A percentile compares a stretch with the other conserved stretches of the same genome.
These are phyloP conservation scores for Drosophila ercepeae DNA, from an alignment of 1,140 invertebrate genomes.

Conservation along the genomic window DNA sequence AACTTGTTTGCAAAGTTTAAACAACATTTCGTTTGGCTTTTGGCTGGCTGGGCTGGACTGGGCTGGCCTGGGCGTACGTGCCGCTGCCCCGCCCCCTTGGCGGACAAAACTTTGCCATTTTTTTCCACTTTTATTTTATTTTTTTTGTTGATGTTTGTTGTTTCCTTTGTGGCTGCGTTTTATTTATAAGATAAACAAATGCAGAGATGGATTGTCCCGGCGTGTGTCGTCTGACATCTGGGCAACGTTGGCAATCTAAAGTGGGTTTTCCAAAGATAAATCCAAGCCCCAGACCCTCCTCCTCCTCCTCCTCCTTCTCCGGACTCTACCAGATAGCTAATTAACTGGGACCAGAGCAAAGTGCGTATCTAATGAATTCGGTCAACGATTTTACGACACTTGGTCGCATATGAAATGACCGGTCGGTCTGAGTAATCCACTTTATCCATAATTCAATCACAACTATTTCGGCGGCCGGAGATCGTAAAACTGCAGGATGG, in stretches of 20 bases:
- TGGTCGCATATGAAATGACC: no score
- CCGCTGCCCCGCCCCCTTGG: slow-evolving; percentile 17
- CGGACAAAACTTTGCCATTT: slow-evolving; percentile 46
- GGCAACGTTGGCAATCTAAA: slow-evolving; percentile 66
- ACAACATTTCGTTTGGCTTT: slow-evolving; percentile 73
- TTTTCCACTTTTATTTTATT: slow-evolving; percentile 20
- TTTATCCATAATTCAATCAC: slow-evolving; percentile 82
- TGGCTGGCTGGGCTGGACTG: slow-evolving; percentile 19
- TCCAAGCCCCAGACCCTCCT: slow-evolving; percentile 10
- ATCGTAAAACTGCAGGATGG: slow-evolving; percentile 60
- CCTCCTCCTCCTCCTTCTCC: background rate
- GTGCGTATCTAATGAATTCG: slow-evolving; percentile 69
- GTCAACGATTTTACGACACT: slow-evolving; percentile 68
- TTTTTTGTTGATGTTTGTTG: slow-evolving; percentile 12
- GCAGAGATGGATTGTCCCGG: slow-evolving; percentile 71
- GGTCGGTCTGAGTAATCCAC: slow-evolving; percentile 57
- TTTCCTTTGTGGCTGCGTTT: slow-evolving; percentile 62
- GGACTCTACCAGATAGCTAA: slow-evolving; percentile 38
- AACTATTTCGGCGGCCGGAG: slow-evolving; percentile 46
- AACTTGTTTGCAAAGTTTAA: slow-evolving; percentile 82
- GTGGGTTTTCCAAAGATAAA: slow-evolving; percentile 61
- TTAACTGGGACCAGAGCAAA: slow-evolving; percentile 43
- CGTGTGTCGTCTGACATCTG: slow-evolving; percentile 70
- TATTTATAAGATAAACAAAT: slow-evolving; percentile 77
- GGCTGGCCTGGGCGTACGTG: slow-evolving; percentile 44